Evolutionary conservation across 2,888 invertebrate genomes (phyloP), one percentile per base, ranked within the genome.

Genomic region (Ommatoiulus sabulosus): DNA sequence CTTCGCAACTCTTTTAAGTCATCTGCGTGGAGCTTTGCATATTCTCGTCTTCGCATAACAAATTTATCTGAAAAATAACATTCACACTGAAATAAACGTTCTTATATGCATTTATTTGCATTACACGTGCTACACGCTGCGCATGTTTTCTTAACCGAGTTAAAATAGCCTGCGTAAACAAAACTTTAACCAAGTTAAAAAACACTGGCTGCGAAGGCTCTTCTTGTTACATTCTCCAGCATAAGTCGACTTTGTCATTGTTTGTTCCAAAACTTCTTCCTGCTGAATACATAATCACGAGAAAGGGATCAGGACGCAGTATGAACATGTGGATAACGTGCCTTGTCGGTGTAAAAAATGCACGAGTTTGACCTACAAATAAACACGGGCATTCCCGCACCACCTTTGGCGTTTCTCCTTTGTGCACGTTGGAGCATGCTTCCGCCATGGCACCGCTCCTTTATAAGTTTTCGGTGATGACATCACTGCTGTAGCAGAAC

Each of bases 281-380:
- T 57, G 57, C 57, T 57, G 57, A 8, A 80, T 35, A 35, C 80
- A 80, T 80, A 35, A 12, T 80, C 24, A 35, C 35, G 35, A 24
- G 35, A 80, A 80, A 80, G 80, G 80, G 80, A 80, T 80, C 80
- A 80, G 35, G 35, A 80, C 80, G 80, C 80, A 80, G 80, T 80
- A 80, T 35, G 80, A 24, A 80, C 80, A 80, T 80, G 80, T 80
- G 80, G 24, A 80, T 35, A 80, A 80, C 10, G 35, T 72, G 20
- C 24, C 2, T 7, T 4, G 24, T 72, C 0, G 24, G 8, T 72
- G 5, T 52, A 57, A 57, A 63, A 63, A 63, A 10, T 80, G 24
- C 80, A 35, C 57, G 24, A 80, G 35, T 35, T 80, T 80, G 80
- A 80, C 80, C 80, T 80, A 80, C 35, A 80, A 80, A 80, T 80